Evolutionary conservation across 2,888 invertebrate genomes (phyloP), one percentile per base, ranked within the genome.

Genomic region (Seira sanloemensis): DNA sequence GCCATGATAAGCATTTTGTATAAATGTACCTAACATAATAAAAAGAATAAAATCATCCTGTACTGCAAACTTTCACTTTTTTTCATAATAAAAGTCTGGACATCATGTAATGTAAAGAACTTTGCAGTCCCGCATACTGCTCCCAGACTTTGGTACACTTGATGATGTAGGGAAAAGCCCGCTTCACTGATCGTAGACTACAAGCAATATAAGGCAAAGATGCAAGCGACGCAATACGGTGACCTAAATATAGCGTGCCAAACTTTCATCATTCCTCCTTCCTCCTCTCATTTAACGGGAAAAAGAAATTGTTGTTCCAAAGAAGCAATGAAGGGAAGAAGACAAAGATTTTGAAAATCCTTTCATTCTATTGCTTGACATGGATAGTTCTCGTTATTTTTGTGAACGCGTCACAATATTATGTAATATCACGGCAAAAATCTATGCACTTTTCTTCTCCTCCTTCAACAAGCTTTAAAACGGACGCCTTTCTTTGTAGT

Each of bases 221-320:
- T 81, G 58, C 68, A 69, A 67, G 75, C 72, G 82, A 67, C 82
- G 77, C 82, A 77, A 68, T 82, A 77, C 27, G 66, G 27, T 82
- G 82, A 82, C 77, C 82, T 68, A 71, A 71, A 76, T 82, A 82
- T 77, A 65, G 77, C n/a, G 77, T 82, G 82, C 82, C 82, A 82
- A 82, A 77, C 72, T 77, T 82, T 76, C 81, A 75, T 82, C 79
- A 73, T 73, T n/a, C n/a, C 50, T 50, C n/a, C 75, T 76, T 76
- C 77, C 77, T 58, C 76, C 71, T 72, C 76, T 68, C 76, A 82
- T 82, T 82, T 77, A 26, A 73, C 62, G 18, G 26, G 18, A 25
- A 73, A 16, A 50, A 50, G 50, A 50, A 50, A 50, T 50, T 16
- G 50, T 50, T 50, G 50, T 50, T 7, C 50, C n/a, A n/a, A n/a